Evolutionary conservation across 2,888 invertebrate genomes (phyloP).

Genomic region (Colostygia pectinataria): DNA sequence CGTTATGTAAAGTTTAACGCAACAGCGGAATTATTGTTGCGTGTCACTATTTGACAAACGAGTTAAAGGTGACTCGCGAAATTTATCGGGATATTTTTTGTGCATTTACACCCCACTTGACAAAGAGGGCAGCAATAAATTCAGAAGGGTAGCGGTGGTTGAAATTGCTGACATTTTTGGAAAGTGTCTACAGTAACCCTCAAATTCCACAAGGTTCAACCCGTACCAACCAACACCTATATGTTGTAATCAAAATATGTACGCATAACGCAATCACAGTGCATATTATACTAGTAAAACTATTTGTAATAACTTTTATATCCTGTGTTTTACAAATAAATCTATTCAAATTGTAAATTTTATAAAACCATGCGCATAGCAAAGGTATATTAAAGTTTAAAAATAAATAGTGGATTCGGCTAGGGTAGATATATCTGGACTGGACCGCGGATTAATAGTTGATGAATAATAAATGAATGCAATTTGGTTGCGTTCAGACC

Average conservation of each 20-base stretch:
- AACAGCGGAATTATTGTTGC: constrained; percentile 39
- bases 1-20: constrained; percentile 22
- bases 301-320: no score
- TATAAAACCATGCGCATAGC: no score
- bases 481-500: constrained; percentile 6
- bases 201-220: background rate
- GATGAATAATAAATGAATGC: constrained; percentile 20
- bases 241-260: no score
- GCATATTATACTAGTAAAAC: background rate
- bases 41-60: constrained; percentile 70
- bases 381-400: no score
- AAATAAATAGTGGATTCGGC: background rate
- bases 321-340: no score
- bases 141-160: constrained; percentile 49
- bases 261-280: background rate
- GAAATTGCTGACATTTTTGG: constrained; percentile 52
- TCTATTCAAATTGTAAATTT: no score
- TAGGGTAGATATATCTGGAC: background rate
- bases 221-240: no score
- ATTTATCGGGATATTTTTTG: constrained; percentile 68
- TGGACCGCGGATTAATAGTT: constrained; percentile 2
- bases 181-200: constrained; percentile 29
- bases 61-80: constrained; percentile 69
- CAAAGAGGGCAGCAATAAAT: constrained; percentile 67
- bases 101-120: constrained; percentile 62